Percentiles rank a stretch among this genome's conserved stretches.
phyloP scores from a whole-genome alignment of 2,113 vertebrate species.

The Crocuta crocuta region DNA sequence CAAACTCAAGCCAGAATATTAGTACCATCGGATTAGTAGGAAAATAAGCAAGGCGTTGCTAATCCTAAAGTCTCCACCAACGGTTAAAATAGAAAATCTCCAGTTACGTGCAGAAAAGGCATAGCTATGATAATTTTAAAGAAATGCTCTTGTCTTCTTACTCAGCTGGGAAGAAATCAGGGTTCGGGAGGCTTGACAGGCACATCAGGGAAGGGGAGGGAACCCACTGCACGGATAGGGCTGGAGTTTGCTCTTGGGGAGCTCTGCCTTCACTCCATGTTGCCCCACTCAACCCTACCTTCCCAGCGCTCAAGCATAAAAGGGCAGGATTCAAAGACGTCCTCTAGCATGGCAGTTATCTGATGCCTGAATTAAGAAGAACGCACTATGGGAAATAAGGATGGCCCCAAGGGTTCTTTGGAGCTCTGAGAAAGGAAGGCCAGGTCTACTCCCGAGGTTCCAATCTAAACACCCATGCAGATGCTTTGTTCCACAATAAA shows the following conservation, averaged over 20 bases:
- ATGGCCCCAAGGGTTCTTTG: not conserved
- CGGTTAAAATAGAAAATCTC: constrained; percentile 30
- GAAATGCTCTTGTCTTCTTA: constrained; percentile 73
- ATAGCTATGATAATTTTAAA: constrained; percentile 18
- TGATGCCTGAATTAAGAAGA: not conserved
- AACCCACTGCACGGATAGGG: not conserved
- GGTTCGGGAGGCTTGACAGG: not conserved
- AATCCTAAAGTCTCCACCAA: constrained; percentile 54
- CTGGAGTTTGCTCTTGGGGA: not conserved
- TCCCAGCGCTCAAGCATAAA: not conserved
- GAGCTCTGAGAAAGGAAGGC: not conserved
- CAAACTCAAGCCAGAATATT: constrained; percentile 71
- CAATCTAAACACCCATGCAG: not conserved
- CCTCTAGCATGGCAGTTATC: not conserved
- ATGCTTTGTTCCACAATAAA: not conserved
- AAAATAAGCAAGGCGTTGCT: constrained; percentile 82
- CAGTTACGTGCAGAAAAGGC: constrained; percentile 39
- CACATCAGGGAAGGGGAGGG: not conserved
- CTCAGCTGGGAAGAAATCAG: constrained; percentile 24
- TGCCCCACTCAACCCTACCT: not conserved
- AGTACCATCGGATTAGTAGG: constrained; percentile 82
- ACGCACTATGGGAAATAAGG: not conserved
- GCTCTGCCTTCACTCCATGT: not conserved
- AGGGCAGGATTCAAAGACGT: not conserved
- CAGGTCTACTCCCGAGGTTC: not conserved